Percentiles rank a stretch among this genome's conserved stretches.
Conservation (phyloP, 2,888 invertebrate genomes). For the Sesamia inferens region DNA sequence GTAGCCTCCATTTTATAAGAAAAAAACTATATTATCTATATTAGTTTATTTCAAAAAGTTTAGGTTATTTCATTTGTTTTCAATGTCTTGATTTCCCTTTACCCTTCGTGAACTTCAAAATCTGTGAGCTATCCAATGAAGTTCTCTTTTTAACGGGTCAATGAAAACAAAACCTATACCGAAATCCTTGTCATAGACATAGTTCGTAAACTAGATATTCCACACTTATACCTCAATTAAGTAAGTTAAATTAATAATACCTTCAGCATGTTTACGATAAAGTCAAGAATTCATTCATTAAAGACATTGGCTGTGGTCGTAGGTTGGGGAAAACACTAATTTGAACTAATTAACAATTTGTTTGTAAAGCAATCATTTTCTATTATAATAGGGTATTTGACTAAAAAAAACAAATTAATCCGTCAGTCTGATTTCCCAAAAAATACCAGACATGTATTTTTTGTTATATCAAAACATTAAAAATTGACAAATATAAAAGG, state of each 20-base stretch:
- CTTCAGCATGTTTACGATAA: constrained; percentile 41
- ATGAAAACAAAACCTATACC: not conserved
- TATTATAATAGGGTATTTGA: too few species aligned
- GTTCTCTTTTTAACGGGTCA: not conserved
- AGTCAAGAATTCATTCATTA: constrained; percentile 51
- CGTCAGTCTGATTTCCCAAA: too few species aligned
- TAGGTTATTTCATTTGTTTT: too few species aligned
- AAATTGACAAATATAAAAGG: too few species aligned
- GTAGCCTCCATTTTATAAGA: too few species aligned
- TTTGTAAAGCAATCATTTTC: not conserved
- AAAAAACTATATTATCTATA: too few species aligned
- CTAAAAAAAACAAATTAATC: too few species aligned
- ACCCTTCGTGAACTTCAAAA: not conserved
- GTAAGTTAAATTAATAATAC: constrained; percentile 40
- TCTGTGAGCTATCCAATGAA: not conserved
- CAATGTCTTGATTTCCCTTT: not conserved
- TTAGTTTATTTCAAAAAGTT: too few species aligned
- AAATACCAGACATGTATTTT: too few species aligned
- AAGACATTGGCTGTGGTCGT: constrained; percentile 13
- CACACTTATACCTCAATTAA: constrained; percentile 34
- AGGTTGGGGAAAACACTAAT: constrained; percentile 14
- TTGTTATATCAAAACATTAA: too few species aligned
- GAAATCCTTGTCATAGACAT: constrained; percentile 18
- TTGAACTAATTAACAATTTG: constrained; percentile 27
- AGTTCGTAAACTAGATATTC: constrained; percentile 15